Evolutionary conservation across 2,113 vertebrate species (phyloP), one percentile per base, ranked within the genome.

Genomic region (Nyctibius bracteatus): DNA sequence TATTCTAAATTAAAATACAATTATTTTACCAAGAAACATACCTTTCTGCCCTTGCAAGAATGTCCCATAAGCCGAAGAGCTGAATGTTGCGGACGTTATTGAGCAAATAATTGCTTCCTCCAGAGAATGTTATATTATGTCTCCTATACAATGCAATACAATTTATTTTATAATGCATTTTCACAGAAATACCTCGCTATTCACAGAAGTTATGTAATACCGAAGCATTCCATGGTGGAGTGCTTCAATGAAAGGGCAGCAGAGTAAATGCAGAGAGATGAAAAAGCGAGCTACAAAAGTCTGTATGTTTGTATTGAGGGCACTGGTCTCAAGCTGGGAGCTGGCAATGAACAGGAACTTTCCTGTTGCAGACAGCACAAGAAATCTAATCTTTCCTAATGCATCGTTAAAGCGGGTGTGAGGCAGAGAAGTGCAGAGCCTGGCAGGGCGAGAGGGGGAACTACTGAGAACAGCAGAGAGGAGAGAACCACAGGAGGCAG

Each of bases 61-160:
- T 25, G 44, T 33, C 55, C 63, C 41, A 33, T 83, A 88, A 88
- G 66, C 46, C 57, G 65, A 90, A 92, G 52, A 93, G 43, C 80
- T 91, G 75, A 91, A 86, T 94, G 37, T 5, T 23, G 71, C 10
- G 70, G 63, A 63, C 19, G 5, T 46, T 86, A 75, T n/a, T 79
- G 88, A 87, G 54, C 70, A 94, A 90, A 55, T 90, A 96, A 95
- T 96, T 96, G 75, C 86, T 92, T 92, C n/a, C 75, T 86, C 33
- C 67, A 67, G 68, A 88, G 77, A 89, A 88, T 81, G 24, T 35
- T 30, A 21, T 54, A 75, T 92, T 95, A 79, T 59, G 37, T 72
- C 81, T 95, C 49, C 80, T 43, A 39, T 51, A 91, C 88, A 96
- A 91, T 78, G 51, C 35, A 37, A 22, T 3, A 62, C 71, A 82